Base-by-base conservation (phyloP, 2,888 invertebrate species). In the Apamea anceps region DNA sequence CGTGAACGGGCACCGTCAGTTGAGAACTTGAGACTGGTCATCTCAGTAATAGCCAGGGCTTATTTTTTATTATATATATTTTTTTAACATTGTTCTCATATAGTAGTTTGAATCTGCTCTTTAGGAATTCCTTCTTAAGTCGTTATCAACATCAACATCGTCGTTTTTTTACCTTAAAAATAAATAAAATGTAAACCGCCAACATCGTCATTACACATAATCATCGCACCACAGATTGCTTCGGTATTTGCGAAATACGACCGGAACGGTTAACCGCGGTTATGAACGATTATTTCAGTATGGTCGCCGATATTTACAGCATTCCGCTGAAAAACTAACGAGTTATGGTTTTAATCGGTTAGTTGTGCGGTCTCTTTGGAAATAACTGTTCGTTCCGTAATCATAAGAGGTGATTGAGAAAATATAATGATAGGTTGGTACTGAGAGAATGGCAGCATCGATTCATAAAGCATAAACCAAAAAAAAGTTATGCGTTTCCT, bases 311-410 rank as follows among this genome's bases (percentile, higher is more conserved):
- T 85, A 68, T 80, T 87, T 77, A 87, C 77, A 77, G 80, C 72
- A 77, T 85, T 85, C 51, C 72, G 0, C n/a, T 77, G 72, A 76
- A 84, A 79, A 85, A 85, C 62, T 63, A 84, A 80, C 85, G 63
- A 72, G 70, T 63, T 65, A 79, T 68, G 28, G 45, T 74, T 84
- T 75, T 71, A 83, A 85, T 84, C 66, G 74, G 51, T 77, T 67
- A 21, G 70, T 21, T 63, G 48, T 77, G 77, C 57, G 85, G 70
- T 72, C 62, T 78, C 21, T 62, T 77, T 60, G n/a, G 25, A 83
- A 73, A 76, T 1, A 15, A 66, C 54, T 54, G 60, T 25, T 45
- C 1, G 57, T 28, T 32, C 42, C 51, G 68, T 75, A 25, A 25
- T 48, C 37, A 18, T 67, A 72, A 72, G 28, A 79, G 12, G 37